Evolutionary conservation across 2,797 vertebrate species (phyloP).

Genomic region (Prionace glauca): DNA sequence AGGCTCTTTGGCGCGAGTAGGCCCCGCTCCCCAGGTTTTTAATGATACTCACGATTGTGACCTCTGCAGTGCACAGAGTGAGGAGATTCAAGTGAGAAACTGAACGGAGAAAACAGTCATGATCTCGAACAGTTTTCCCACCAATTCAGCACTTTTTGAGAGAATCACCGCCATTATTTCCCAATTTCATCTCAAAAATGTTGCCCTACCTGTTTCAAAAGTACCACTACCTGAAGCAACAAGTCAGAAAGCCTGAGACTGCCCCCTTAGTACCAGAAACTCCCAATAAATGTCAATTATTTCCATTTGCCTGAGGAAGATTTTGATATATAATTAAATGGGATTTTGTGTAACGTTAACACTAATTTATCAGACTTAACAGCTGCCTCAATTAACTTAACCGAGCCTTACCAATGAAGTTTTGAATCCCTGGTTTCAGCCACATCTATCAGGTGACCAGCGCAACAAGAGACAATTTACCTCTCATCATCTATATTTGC

Average conservation of each 20-base stretch:
- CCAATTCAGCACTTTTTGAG: no score
- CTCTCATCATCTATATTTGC: slow-evolving; percentile 19
- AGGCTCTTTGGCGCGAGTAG: no score
- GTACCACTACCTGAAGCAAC: neutral
- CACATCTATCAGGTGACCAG: neutral
- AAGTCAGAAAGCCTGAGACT: neutral
- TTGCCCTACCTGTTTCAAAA: neutral
- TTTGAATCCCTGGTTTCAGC: neutral
- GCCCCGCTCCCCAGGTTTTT: no score
- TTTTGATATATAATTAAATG: neutral
- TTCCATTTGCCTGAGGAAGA: neutral
- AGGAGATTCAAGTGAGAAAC: no score
- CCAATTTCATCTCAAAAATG: neutral
- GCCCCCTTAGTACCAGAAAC: neutral
- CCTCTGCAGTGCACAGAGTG: no score
- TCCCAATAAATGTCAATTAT: neutral
- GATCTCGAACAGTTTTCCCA: no score
- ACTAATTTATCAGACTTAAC: neutral
- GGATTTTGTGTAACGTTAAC: neutral
- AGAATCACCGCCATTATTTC: neutral
- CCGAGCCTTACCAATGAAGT: neutral
- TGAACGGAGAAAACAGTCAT: no score
- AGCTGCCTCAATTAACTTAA: neutral
- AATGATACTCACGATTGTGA: no score
- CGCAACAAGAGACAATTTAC: neutral